These are phyloP conservation scores for Myocastor coypus DNA, from an alignment of 2,113 vertebrate genomes.

Conservation along the genomic window DNA sequence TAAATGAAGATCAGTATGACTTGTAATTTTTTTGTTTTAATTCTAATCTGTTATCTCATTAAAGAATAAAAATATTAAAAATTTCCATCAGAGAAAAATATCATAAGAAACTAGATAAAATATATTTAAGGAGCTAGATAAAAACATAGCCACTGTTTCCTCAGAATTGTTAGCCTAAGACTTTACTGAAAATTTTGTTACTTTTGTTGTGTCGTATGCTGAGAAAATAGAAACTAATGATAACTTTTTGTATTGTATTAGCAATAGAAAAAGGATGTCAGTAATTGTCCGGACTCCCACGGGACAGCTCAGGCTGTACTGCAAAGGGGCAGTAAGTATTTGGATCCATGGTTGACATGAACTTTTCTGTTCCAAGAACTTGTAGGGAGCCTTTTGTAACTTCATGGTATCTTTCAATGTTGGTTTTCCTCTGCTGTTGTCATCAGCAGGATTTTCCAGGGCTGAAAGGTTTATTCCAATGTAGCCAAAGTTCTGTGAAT, in stretches of 20 bases:
- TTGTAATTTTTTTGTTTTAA: too few species aligned
- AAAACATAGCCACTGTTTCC: background rate
- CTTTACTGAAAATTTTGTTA: background rate
- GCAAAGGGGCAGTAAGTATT: slow-evolving; percentile 96
- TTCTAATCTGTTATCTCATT: too few species aligned
- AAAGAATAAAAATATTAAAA: background rate
- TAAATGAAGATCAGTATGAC: too few species aligned
- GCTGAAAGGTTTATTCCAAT: background rate
- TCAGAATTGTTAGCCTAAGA: background rate
- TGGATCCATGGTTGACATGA: background rate
- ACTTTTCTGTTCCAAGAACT: background rate
- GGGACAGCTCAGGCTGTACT: slow-evolving; percentile 94
- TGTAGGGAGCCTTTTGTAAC: background rate
- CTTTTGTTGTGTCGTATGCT: background rate
- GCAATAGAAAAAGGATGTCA: slow-evolving; percentile 97
- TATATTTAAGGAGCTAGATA: background rate
- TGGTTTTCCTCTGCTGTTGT: background rate
- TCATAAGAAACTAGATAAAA: background rate
- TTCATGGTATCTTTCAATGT: background rate
- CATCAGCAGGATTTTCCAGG: background rate
- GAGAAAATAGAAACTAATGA: background rate
- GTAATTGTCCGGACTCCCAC: slow-evolving; percentile 93
- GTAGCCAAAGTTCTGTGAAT: background rate
- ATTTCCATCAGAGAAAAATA: background rate
- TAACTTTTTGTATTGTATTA: slow-evolving; percentile 79